Percentiles rank a stretch among this genome's conserved stretches.
phyloP scores from a whole-genome alignment of 2,113 vertebrate genomes.

The Crotophaga sulcirostris region DNA sequence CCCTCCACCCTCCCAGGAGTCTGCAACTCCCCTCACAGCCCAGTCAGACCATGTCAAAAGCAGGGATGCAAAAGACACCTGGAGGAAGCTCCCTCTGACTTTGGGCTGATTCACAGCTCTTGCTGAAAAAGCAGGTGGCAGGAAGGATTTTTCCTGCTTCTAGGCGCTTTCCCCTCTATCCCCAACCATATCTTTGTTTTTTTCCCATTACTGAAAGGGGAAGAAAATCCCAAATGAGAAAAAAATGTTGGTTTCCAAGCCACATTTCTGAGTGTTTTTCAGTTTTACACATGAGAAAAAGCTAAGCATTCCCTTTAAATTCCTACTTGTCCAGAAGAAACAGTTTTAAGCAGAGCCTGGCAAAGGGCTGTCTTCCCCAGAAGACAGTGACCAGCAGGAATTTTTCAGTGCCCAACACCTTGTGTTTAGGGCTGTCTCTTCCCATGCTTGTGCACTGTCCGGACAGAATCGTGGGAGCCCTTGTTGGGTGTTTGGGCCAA shows the following conservation, averaged over 20 bases:
- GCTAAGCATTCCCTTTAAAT: background rate
- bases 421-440: background rate
- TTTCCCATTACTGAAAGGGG: background rate
- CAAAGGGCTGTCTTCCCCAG: background rate
- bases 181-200: background rate
- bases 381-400: background rate
- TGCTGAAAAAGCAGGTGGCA: background rate
- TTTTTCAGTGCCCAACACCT: background rate
- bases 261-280: background rate
- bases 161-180: fast-evolving
- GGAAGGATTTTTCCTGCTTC: background rate
- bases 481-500: background rate
- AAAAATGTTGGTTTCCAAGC: background rate
- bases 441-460: too few species aligned
- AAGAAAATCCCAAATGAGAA: background rate
- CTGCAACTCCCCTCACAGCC: fast-evolving
- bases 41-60: background rate
- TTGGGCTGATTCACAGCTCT: background rate
- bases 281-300: background rate
- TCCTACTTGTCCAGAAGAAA: background rate
- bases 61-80: background rate
- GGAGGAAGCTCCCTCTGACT: background rate
- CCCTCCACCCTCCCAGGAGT: background rate
- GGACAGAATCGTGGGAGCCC: background rate
- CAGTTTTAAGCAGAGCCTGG: background rate